Evolutionary conservation across 64 coral and sea anemone species (phyloP), one percentile per base, ranked within the genome.

Genomic region (Hydrozoanthus tunicans): DNA sequence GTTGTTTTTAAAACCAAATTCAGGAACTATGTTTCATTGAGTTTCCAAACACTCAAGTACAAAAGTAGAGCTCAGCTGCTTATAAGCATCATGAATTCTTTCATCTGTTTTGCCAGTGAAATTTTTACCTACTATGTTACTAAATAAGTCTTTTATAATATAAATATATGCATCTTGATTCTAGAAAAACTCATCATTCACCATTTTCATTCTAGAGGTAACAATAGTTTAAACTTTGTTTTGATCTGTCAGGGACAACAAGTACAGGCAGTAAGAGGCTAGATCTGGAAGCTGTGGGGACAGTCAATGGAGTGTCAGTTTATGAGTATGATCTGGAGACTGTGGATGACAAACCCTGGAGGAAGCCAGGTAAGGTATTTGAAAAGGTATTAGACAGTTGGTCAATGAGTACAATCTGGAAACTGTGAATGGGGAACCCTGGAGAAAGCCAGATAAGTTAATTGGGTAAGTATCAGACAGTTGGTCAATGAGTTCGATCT

Each of bases 281-380:
- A 55, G 92, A 98, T 64, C 74, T 98, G 9, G 93, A 98, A 56
- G 94, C 94, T 59, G 96, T 93, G 15, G 96, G 96, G 7, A 98
- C 96, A 17, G 96, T 98, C 58, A 98, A 98, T 98, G 96, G 94
- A 79, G 96, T 98, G 12, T 85, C 84, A 57, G 91, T 98, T 66
- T 95, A 98, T 93, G 96, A 98, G 53, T 98, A 91, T 85, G 96
- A 98, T 77, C 80, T 98, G 57, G 96, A 98, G n/a, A 94, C 96
- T 73, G 93, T 91, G 9, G 96, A 98, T 12, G 96, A 98, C 12
- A 98, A 95, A 68, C 96, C 96, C 0, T 98, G 96, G 96, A 95
- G 96, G 93, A 95, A 98, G 58, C 96, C 96, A 84, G 96, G 96
- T 98, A 90, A 58, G 74, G 61, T 9, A 27, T 72, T 17, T 68